These are phyloP conservation scores for Napeogenes sylphis DNA, from an alignment of 2,888 invertebrate species.

Conservation along the genomic window DNA sequence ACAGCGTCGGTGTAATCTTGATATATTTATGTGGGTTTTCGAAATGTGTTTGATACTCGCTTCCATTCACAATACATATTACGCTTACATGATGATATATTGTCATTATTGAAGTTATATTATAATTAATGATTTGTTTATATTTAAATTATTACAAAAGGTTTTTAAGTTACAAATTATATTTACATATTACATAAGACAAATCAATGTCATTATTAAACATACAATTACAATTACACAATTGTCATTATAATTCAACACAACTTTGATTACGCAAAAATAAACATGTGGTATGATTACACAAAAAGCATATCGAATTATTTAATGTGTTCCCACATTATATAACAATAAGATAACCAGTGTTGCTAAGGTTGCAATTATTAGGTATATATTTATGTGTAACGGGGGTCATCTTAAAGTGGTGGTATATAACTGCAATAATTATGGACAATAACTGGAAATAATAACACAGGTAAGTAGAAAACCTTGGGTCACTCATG, in stretches of 20 bases:
- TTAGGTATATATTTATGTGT: neutral
- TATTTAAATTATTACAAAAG: too few species aligned
- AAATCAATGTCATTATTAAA: too few species aligned
- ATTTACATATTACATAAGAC: too few species aligned
- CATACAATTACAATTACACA: too few species aligned
- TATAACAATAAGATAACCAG: neutral
- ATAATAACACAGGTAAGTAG: slow-evolving; percentile 1
- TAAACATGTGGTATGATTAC: neutral
- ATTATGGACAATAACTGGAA: neutral
- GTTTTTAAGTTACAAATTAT: too few species aligned
- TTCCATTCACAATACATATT: neutral
- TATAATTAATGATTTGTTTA: neutral
- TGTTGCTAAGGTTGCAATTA: neutral
- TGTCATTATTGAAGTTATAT: neutral
- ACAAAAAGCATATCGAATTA: neutral
- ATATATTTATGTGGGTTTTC: neutral
- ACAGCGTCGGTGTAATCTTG: neutral
- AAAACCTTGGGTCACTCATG: neutral
- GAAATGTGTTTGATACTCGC: neutral
- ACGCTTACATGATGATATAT: neutral
- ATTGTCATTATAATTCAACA: neutral
- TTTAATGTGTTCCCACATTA: neutral
- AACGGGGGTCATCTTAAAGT: neutral
- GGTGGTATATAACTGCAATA: neutral
- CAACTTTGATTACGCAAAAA: neutral